phyloP scores from a whole-genome alignment of 2,797 vertebrate species.

The Rhabdomys pumilio region DNA sequence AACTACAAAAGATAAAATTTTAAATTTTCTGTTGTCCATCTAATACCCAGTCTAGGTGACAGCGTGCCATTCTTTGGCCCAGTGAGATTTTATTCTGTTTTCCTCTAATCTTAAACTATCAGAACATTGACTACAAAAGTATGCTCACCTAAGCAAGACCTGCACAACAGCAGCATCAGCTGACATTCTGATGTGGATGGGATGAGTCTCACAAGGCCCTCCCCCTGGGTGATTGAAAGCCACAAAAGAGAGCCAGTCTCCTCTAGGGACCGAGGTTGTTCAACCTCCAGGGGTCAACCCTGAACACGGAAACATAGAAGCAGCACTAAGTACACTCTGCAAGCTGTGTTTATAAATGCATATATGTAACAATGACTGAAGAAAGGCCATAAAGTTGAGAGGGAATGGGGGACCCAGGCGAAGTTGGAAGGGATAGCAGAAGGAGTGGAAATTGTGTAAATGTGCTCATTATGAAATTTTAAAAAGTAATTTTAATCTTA shows the following conservation, averaged over 20 bases:
- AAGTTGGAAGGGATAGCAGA: neutral
- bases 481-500: neutral
- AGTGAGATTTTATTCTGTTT: conserved; percentile 58
- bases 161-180: neutral
- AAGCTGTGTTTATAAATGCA: neutral
- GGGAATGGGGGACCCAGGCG: no score
- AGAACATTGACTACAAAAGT: conserved; percentile 43
- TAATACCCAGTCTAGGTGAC: conserved; percentile 30
- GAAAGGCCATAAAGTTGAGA: neutral
- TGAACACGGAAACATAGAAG: neutral
- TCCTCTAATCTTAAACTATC: neutral
- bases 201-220: neutral
- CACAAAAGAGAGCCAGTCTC: neutral
- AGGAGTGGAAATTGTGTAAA: neutral
- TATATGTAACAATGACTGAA: neutral
- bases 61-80: conserved; percentile 17
- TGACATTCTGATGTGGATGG: no score
- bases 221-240: neutral
- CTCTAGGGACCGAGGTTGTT: neutral
- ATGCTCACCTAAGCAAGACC: neutral
- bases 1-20: conserved; percentile 40
- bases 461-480: neutral
- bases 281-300: neutral
- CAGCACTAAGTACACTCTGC: neutral
- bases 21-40: neutral